phyloP scores from a whole-genome alignment of 2,113 vertebrate species.

The Petromus typicus region DNA sequence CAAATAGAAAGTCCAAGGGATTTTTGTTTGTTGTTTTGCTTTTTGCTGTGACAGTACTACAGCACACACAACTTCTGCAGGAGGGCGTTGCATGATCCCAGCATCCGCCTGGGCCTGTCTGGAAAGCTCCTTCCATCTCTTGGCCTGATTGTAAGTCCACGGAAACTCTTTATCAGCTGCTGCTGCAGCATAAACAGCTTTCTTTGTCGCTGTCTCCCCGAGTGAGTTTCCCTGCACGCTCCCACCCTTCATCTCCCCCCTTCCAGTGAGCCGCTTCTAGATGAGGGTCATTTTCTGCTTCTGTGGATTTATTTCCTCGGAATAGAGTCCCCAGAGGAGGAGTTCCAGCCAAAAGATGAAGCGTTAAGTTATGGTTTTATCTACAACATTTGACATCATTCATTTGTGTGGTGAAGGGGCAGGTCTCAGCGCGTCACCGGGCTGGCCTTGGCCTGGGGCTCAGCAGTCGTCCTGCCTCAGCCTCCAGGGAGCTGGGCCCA shows the following conservation, averaged over 20 bases:
- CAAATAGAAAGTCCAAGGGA: neutral
- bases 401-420: neutral
- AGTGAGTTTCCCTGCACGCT: neutral
- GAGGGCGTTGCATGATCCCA: neutral
- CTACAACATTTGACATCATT: constrained; percentile 17
- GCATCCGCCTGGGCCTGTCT: too few species aligned
- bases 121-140: too few species aligned
- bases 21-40: neutral
- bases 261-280: neutral
- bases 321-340: neutral
- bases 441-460: too few species aligned
- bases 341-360: constrained; percentile 56
- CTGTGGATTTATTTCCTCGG: constrained; percentile 24
- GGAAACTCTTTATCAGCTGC: too few species aligned
- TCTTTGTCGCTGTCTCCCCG: neutral
- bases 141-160: too few species aligned
- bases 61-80: neutral
- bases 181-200: too few species aligned
- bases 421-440: neutral
- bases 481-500: neutral
- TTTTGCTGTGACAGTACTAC: neutral
- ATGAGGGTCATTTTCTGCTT: neutral
- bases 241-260: neutral
- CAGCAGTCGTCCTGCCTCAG: neutral
- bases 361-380: neutral